Evolutionary conservation across 2,797 vertebrate species (phyloP).

Genomic region (Sebastes taczanowskii): DNA sequence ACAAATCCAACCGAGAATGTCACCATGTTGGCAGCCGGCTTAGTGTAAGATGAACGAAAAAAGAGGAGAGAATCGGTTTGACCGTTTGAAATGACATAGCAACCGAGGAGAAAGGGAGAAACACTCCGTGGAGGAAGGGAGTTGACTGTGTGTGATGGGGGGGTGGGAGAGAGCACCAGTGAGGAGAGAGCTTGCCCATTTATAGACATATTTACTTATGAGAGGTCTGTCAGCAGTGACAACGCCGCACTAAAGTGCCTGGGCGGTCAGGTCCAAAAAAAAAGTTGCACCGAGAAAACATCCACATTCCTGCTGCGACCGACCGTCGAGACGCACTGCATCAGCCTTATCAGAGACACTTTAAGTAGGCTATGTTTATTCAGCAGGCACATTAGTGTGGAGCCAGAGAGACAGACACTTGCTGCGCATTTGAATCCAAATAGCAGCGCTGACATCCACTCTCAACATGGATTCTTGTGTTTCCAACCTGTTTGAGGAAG

Average conservation of each 20-base stretch:
- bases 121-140: constrained; percentile 26
- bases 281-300: constrained; percentile 75
- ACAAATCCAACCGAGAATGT: constrained; percentile 19
- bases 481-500: background rate
- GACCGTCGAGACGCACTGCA: constrained; percentile 35
- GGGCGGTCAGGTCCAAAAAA: constrained; percentile 69
- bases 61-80: constrained; percentile 22
- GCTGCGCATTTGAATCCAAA: constrained; percentile 33
- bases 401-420: constrained; percentile 48
- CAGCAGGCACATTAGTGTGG: constrained; percentile 56
- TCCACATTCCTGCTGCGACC: constrained; percentile 77
- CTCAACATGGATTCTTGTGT: background rate
- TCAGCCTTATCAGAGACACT: constrained; percentile 68
- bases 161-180: constrained; percentile 33
- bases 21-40: background rate
- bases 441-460: background rate
- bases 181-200: constrained; percentile 81
- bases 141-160: constrained; percentile 16
- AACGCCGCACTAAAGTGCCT: constrained; percentile 65
- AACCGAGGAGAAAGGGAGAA: constrained; percentile 37
- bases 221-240: constrained; percentile 79
- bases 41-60: constrained; percentile 6
- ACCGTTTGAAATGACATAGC: constrained; percentile 43
- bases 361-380: constrained; percentile 69
- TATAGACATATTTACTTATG: constrained; percentile 88